Base-by-base conservation (phyloP, 2,888 invertebrate genomes). In the Andrena praecox region DNA sequence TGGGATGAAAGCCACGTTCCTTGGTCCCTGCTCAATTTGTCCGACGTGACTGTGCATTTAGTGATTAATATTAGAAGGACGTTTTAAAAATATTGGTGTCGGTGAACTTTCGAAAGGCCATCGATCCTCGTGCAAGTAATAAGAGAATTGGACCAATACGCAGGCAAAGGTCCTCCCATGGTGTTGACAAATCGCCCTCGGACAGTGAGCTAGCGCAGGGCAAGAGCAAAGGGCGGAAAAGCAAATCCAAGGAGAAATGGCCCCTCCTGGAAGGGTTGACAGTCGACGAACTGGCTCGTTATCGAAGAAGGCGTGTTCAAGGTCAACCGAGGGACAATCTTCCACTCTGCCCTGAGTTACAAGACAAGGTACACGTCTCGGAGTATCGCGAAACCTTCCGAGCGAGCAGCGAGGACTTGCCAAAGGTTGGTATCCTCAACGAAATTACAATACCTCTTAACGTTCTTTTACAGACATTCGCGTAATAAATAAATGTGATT, bases 201-300 rank as follows among this genome's bases (percentile, higher is more conserved):
- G 94, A 94, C 87, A 92, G 93, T 82, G 94, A 94, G 91, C 87
- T 93, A 92, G 91, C 92, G 77, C 89, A 87, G 63, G 85, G 81
- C 31, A 89, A 73, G 42, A 56, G 60, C 4, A 89, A 81, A 69
- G 80, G 80, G 7, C 80, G 85, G 12, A 85, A 71, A 50, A 60
- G 24, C 16, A 89, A 86, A 54, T 85, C 64, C 31, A 90, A 88
- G 77, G 89, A 92, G 52, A 90, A 88, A 92, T 93, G 93, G 91
- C 91, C 92, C 12, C 94, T 95, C 84, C 94, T 95, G 81, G 95
- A 95, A 42, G 94, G 95, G 31, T 90, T 94, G 64, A 95, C 95
- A n/a, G 95, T 95, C 60, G 95, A 95, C 89, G 95, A 95, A 85
- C 91, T 95, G 67, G 94, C 94, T 63, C 93, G 94, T 75, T 95